Evolutionary conservation across 1,140 invertebrate genomes (phyloP).

Genomic region (Drosophila ambigua): DNA sequence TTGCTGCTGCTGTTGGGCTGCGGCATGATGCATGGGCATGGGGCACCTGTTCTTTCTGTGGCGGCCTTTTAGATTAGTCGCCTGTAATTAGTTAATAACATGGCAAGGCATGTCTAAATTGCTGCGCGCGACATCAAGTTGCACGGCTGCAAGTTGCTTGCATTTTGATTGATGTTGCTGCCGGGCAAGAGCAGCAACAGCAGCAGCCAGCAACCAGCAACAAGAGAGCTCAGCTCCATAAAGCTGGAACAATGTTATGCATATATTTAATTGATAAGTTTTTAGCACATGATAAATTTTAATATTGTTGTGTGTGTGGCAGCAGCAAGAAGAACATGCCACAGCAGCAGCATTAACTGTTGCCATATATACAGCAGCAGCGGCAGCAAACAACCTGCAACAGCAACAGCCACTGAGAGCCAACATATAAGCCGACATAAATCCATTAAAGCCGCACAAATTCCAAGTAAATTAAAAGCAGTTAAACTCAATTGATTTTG

Average conservation of each 20-base stretch:
- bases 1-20: conserved; percentile 21
- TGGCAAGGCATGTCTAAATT: conserved; percentile 83
- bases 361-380: conserved; percentile 17
- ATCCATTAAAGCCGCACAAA: conserved; percentile 79
- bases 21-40: conserved; percentile 78
- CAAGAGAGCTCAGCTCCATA: background rate
- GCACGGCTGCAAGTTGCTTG: conserved; percentile 62
- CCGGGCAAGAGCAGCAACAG: conserved; percentile 35
- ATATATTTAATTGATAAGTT: conserved; percentile 84
- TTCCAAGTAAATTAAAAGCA: conserved; percentile 81
- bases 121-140: conserved; percentile 72
- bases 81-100: conserved; percentile 84
- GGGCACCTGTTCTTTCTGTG: conserved; percentile 72
- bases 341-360: conserved; percentile 26
- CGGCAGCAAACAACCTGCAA: conserved; percentile 34
- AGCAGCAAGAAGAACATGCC: conserved; percentile 6
- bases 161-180: conserved; percentile 79
- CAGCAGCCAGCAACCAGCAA: conserved; percentile 19
- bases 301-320: conserved; percentile 64
- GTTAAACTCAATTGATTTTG: conserved; percentile 81
- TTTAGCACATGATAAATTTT: conserved; percentile 84
- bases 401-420: conserved; percentile 23
- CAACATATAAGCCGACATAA: conserved; percentile 74
- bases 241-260: conserved; percentile 75
- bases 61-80: conserved; percentile 83